phyloP scores from a whole-genome alignment of 30 jellyfish, hydroid and myxozoan species.

The Turritopsis dohrnii region DNA sequence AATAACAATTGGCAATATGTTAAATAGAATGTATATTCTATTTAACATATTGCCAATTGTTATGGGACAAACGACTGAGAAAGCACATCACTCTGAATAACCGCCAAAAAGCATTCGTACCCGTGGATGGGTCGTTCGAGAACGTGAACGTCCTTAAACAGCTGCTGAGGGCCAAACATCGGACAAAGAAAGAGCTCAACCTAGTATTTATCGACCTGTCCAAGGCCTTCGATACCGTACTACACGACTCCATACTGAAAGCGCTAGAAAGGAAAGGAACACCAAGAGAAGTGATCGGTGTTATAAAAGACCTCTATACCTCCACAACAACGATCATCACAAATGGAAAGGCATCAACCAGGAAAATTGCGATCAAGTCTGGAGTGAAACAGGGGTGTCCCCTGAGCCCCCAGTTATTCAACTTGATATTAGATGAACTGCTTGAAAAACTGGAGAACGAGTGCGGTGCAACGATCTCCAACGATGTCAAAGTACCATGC shows the following conservation, averaged over 20 bases:
- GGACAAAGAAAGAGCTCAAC: not conserved
- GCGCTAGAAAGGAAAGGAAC: not conserved
- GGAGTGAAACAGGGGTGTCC: slow-evolving; percentile 14
- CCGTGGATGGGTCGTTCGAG: not conserved
- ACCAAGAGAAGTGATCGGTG: not conserved
- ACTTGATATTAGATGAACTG: not conserved
- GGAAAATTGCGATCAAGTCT: not conserved
- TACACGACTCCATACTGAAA: not conserved
- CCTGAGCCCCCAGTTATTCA: not conserved
- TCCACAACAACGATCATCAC: not conserved
- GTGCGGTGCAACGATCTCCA: not conserved
- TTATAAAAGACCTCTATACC: not conserved
- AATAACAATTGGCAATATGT: too few species aligned
- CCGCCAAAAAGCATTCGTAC: too few species aligned
- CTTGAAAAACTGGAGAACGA: not conserved
- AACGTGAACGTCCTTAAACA: not conserved
- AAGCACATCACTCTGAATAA: too few species aligned
- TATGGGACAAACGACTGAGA: too few species aligned
- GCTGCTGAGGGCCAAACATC: not conserved
- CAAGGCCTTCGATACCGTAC: slow-evolving; percentile 8
- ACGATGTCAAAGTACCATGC: not conserved
- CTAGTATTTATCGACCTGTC: not conserved
- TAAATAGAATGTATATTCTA: too few species aligned
- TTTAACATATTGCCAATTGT: too few species aligned
- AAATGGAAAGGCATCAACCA: not conserved